Conservation (phyloP, 2,113 vertebrate genomes). For the Isichthys henryi region DNA sequence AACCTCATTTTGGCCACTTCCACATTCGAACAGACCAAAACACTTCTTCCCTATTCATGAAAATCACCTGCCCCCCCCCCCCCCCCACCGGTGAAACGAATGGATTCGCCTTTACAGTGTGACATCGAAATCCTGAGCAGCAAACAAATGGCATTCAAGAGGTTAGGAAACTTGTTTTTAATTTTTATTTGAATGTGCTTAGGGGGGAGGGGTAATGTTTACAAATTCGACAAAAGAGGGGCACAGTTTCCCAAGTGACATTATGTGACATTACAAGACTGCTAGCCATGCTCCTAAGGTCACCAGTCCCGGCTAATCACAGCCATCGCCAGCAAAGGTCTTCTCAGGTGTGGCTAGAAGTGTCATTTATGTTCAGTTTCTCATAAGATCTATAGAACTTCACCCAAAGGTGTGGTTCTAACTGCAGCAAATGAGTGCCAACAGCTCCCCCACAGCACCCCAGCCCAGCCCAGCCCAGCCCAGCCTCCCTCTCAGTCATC, state of each 20-base stretch:
- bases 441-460: background rate
- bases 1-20: background rate
- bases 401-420: background rate
- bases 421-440: background rate
- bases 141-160: background rate
- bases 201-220: background rate
- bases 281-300: background rate
- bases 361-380: background rate
- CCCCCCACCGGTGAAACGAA: background rate
- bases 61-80: background rate
- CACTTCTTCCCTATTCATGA: background rate
- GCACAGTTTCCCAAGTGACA: background rate
- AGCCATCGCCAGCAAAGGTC: background rate
- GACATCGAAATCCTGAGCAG: background rate
- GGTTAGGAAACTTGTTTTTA: background rate
- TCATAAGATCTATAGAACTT: background rate
- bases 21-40: background rate
- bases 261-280: background rate
- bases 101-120: background rate
- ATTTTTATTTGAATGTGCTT: background rate
- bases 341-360: background rate
- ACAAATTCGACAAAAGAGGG: background rate
- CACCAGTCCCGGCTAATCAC: background rate
- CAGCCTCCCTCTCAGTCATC: background rate
- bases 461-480: background rate